Evolutionary conservation across 2,888 invertebrate genomes (phyloP).

Genomic region (Protodeltote pygarga): DNA sequence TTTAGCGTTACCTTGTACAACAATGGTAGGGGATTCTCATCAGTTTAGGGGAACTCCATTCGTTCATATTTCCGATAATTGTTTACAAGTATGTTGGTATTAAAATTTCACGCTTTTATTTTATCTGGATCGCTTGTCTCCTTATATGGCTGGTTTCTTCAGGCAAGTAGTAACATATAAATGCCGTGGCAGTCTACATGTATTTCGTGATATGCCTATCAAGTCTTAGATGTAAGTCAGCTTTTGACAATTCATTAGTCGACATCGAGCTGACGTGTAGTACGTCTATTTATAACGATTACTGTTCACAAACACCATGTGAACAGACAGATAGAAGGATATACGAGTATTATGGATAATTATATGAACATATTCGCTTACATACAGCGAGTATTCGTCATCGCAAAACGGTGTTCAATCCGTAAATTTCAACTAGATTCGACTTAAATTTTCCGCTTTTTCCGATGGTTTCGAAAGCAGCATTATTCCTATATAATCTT

Average conservation of each 20-base stretch:
- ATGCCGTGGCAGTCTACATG: not conserved
- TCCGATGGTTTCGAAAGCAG: too few species aligned
- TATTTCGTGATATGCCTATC: not conserved
- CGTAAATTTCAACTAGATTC: too few species aligned
- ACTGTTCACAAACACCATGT: too few species aligned
- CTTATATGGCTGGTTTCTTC: slow-evolving; percentile 16
- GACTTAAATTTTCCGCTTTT: too few species aligned
- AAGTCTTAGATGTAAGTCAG: slow-evolving; percentile 4
- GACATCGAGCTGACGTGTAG: slow-evolving; percentile 11
- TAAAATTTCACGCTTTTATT: slow-evolving; percentile 36
- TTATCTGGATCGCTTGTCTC: slow-evolving; percentile 29
- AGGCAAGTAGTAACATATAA: not conserved
- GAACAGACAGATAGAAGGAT: too few species aligned
- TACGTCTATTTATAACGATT: too few species aligned
- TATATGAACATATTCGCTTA: too few species aligned
- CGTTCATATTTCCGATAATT: slow-evolving; percentile 31
- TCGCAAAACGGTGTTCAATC: too few species aligned
- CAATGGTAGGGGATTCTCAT: slow-evolving; percentile 20
- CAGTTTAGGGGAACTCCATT: slow-evolving; percentile 27
- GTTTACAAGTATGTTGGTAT: slow-evolving; percentile 17
- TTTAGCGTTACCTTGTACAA: not conserved
- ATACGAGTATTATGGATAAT: too few species aligned
- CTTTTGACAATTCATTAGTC: slow-evolving; percentile 35
- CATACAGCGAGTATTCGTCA: too few species aligned
- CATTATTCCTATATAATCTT: too few species aligned